Conservation (phyloP, 2,113 vertebrate species). For the Syrrhaptes paradoxus region DNA sequence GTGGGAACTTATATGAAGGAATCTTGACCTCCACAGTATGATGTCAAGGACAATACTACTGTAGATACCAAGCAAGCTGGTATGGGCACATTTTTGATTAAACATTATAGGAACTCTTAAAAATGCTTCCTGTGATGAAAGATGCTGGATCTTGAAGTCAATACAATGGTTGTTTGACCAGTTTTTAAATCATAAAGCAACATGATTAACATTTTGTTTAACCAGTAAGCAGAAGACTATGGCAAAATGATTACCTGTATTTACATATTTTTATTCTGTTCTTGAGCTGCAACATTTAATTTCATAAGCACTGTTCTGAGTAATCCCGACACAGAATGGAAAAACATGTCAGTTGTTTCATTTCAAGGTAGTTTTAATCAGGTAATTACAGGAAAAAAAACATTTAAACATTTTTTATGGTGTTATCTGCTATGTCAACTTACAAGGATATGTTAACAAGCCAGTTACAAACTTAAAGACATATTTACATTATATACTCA, state of each 20-base stretch:
- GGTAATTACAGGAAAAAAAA: constrained; percentile 73
- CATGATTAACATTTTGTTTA: not conserved
- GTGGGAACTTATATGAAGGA: not conserved
- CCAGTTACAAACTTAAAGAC: constrained; percentile 91
- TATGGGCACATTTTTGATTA: not conserved
- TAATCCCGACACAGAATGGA: constrained; percentile 51
- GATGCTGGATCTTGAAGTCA: not conserved
- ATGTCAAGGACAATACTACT: not conserved
- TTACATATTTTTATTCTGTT: not conserved
- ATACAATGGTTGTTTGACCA: not conserved
- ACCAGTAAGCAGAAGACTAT: not conserved
- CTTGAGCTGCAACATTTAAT: not conserved
- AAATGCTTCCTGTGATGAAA: not conserved
- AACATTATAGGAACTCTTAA: not conserved
- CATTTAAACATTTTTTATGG: constrained; percentile 90
- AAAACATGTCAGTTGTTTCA: constrained; percentile 61
- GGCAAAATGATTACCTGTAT: not conserved
- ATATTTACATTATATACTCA: constrained; percentile 96
- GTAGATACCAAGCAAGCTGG: not conserved
- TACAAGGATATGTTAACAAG: constrained; percentile 94
- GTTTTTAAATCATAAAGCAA: not conserved
- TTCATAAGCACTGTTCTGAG: not conserved
- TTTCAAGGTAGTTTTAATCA: constrained; percentile 80
- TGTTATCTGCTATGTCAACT: constrained; percentile 91
- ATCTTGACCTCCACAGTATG: not conserved